Conservation (phyloP, 2,888 invertebrate genomes). For the Anoncus sp. region DNA sequence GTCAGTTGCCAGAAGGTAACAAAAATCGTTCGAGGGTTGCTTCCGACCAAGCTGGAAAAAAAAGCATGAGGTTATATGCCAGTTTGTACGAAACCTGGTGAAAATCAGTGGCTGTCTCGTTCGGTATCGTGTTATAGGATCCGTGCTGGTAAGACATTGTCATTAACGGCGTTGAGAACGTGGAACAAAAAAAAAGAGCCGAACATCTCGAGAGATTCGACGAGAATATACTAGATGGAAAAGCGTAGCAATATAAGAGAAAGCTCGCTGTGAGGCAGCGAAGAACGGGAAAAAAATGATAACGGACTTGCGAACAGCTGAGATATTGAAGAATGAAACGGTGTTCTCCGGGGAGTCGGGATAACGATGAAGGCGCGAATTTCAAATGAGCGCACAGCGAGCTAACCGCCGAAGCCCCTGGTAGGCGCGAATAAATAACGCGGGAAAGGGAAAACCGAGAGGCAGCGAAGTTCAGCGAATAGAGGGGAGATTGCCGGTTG, state of each 20-base stretch:
- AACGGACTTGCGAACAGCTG: constrained; percentile 1
- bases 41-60: background rate
- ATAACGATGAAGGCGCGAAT: constrained; percentile 59
- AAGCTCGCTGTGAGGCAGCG: constrained; percentile 5
- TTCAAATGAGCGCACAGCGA: constrained; percentile 64
- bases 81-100: no score
- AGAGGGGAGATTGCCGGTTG: constrained; percentile 29
- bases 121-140: background rate
- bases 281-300: constrained; percentile 29
- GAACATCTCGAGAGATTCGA: constrained; percentile 29
- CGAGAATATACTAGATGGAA: constrained; percentile 3
- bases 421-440: constrained; percentile 4
- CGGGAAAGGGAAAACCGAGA: constrained; percentile 30
- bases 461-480: constrained; percentile 15
- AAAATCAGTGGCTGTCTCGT: background rate
- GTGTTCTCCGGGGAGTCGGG: constrained; percentile 8
- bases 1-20: background rate
- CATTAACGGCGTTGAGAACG: no score
- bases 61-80: no score
- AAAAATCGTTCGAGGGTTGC: background rate
- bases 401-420: constrained; percentile 16
- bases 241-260: constrained; percentile 7
- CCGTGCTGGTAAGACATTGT: no score
- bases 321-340: constrained; percentile 8
- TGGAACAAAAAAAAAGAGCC: constrained; percentile 1